These are phyloP conservation scores for Xestia xanthographa DNA, from an alignment of 2,888 invertebrate genomes.

Conservation along the genomic window DNA sequence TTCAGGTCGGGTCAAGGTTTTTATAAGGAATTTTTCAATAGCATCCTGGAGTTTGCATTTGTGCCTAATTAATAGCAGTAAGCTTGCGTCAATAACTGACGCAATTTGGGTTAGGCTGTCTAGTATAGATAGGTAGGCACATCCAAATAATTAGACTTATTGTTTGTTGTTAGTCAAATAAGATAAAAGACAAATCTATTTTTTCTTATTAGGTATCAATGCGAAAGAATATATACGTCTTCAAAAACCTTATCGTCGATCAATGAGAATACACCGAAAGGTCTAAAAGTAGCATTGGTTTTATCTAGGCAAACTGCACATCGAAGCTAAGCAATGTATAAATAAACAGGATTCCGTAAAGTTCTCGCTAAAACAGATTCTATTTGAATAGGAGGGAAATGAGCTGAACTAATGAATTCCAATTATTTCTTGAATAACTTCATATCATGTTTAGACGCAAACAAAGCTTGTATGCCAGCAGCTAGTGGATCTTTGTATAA, in stretches of 20 bases:
- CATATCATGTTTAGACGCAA: neutral
- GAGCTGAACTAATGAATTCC: conserved; percentile 10
- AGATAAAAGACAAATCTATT: neutral
- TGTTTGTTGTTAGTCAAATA: neutral
- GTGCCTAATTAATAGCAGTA: neutral
- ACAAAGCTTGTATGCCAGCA: neutral
- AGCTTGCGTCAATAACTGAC: neutral
- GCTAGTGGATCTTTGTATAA: neutral
- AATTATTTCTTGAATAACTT: conserved; percentile 35
- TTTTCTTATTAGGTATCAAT: neutral
- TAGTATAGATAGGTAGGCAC: neutral
- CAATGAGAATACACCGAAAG: conserved; percentile 6
- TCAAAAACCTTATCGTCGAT: neutral
- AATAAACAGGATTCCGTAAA: conserved; percentile 31
- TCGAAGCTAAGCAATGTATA: conserved; percentile 14
- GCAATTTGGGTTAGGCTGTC: neutral
- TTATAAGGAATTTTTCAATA: too few relatives aligned
- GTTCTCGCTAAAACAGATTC: neutral
- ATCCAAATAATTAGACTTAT: too few relatives aligned
- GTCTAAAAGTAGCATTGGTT: conserved; percentile 7
- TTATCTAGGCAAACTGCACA: conserved; percentile 28
- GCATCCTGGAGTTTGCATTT: neutral
- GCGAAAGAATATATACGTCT: neutral
- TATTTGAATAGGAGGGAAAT: conserved; percentile 13
- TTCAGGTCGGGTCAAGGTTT: too few relatives aligned